These are phyloP conservation scores for Nomada lathburiana DNA, from an alignment of 2,888 invertebrate genomes.

Conservation along the genomic window DNA sequence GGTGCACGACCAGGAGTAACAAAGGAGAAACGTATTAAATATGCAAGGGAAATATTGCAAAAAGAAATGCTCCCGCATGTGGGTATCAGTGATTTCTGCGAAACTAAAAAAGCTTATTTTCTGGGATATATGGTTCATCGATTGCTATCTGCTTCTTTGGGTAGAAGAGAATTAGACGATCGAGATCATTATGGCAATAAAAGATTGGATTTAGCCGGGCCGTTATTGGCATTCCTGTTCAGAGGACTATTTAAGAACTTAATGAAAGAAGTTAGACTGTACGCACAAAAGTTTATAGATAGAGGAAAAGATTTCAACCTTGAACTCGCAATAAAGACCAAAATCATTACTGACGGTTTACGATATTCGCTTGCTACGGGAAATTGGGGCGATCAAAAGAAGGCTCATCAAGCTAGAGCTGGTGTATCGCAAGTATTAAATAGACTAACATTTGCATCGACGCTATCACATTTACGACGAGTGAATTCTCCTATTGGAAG, in stretches of 20 bases:
- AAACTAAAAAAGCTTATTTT: slow-evolving; percentile 99
- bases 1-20: slow-evolving; percentile 99
- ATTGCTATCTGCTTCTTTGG: slow-evolving; percentile 95
- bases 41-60: slow-evolving; percentile 99
- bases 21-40: slow-evolving; percentile 99
- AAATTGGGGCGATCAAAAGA: slow-evolving; percentile 99
- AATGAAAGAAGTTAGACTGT: slow-evolving; percentile 98
- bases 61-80: slow-evolving; percentile 99
- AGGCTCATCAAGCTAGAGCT: slow-evolving; percentile 99
- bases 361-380: slow-evolving; percentile 99
- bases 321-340: slow-evolving; percentile 97
- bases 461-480: slow-evolving; percentile 98
- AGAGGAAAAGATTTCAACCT: slow-evolving; percentile 99
- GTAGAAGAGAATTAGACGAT: slow-evolving; percentile 98
- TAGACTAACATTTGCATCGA: slow-evolving; percentile 98
- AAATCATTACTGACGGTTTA: slow-evolving; percentile 98
- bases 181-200: slow-evolving; percentile 99
- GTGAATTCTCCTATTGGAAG: slow-evolving; percentile 99
- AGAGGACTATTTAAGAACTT: slow-evolving; percentile 98
- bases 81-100: slow-evolving; percentile 99
- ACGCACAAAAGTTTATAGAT: slow-evolving; percentile 99
- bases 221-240: slow-evolving; percentile 97
- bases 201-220: slow-evolving; percentile 98
- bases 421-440: slow-evolving; percentile 99
- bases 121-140: slow-evolving; percentile 99